phyloP scores from a whole-genome alignment of 2,113 vertebrate species.

The Sapajus apella region DNA sequence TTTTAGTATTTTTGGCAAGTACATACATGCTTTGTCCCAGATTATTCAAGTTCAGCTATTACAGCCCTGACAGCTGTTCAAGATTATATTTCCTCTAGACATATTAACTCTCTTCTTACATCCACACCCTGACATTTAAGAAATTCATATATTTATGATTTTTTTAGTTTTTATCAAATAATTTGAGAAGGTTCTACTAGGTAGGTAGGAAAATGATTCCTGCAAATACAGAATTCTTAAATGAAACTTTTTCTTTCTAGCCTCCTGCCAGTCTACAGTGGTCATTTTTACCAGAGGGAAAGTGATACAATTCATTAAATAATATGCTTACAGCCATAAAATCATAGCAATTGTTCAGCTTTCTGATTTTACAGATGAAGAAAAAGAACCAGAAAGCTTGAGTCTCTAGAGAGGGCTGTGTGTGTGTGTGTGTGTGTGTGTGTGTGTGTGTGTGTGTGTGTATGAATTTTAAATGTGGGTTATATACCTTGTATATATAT shows the following conservation, averaged over 20 bases:
- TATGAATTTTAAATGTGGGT: neutral
- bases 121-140: neutral
- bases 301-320: neutral
- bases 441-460: neutral
- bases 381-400: neutral
- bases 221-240: neutral
- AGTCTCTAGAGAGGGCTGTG: neutral
- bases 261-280: neutral
- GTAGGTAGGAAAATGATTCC: neutral
- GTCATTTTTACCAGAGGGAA: neutral
- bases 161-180: slow-evolving; percentile 9
- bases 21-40: neutral
- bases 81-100: neutral
- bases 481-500: neutral
- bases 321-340: neutral
- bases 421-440: neutral
- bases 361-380: neutral
- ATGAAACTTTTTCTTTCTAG: neutral
- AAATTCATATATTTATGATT: neutral
- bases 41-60: slow-evolving; percentile 22
- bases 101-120: neutral
- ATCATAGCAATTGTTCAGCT: neutral
- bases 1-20: slow-evolving; percentile 5
- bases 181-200: neutral
- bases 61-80: neutral